Evolutionary conservation across 2,888 invertebrate species (phyloP).

Genomic region (Cheilosia urbana): DNA sequence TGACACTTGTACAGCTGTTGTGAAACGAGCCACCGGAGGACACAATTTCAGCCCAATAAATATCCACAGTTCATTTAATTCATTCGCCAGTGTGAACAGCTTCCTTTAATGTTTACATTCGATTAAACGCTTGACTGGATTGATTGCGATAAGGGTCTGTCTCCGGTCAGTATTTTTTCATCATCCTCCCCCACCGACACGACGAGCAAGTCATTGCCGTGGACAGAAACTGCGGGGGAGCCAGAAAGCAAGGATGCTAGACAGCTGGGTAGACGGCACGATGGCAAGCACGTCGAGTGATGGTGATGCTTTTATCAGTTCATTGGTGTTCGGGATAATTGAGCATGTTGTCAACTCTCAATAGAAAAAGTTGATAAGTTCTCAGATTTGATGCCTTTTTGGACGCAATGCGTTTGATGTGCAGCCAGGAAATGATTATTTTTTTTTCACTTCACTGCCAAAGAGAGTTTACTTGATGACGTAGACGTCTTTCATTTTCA

Average conservation of each 20-base stretch:
- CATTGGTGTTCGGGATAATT: conserved; percentile 17
- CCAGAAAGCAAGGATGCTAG: conserved; percentile 6
- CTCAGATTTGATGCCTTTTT: conserved; percentile 16
- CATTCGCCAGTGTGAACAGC: conserved; percentile 19
- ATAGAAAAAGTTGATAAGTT: background rate
- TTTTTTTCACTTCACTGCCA: background rate
- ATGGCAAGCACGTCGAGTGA: background rate
- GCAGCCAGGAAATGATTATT: conserved; percentile 3
- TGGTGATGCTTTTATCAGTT: conserved; percentile 28
- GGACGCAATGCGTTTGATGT: background rate
- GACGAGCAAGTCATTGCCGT: background rate
- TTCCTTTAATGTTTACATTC: conserved; percentile 48
- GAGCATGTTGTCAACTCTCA: conserved; percentile 21
- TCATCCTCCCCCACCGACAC: background rate
- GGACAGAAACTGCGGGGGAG: background rate
- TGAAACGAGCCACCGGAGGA: background rate
- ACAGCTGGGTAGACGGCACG: background rate
- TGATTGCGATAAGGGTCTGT: conserved; percentile 39
- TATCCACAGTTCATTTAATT: conserved; percentile 50
- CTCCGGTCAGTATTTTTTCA: conserved; percentile 11
- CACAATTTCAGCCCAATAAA: conserved; percentile 28
- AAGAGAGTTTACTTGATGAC: background rate
- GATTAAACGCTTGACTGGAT: conserved; percentile 54
- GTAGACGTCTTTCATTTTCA: too few relatives aligned
- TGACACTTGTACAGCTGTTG: background rate